These are phyloP conservation scores for Hyles vespertilio DNA, from an alignment of 1,140 invertebrate species.

Conservation along the genomic window DNA sequence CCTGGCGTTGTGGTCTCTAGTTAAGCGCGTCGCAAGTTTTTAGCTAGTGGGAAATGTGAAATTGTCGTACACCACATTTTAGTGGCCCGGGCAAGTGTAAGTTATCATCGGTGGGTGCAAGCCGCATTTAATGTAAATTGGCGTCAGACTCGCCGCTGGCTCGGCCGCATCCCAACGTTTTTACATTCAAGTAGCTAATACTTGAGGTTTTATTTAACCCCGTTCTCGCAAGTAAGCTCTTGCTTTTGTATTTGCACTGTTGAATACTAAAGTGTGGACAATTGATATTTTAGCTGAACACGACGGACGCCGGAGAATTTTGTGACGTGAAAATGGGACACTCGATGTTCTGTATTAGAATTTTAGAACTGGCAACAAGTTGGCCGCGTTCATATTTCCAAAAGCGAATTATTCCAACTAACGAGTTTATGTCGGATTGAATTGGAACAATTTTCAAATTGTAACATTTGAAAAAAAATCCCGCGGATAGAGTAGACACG, in stretches of 20 bases:
- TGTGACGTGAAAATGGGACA: slow-evolving; percentile 30
- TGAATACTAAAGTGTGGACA: slow-evolving; percentile 39
- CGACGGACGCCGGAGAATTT: slow-evolving; percentile 23
- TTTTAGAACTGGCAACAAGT: slow-evolving; percentile 23
- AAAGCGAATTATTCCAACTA: no score
- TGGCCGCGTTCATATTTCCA: background rate
- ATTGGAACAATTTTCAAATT: slow-evolving; percentile 9
- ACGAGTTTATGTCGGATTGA: no score
- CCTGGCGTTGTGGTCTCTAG: background rate
- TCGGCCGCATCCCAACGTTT: slow-evolving; percentile 51
- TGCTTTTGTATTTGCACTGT: slow-evolving; percentile 42
- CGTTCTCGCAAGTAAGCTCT: slow-evolving; percentile 38
- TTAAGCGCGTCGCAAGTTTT: slow-evolving; percentile 3
- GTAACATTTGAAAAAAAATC: slow-evolving; percentile 31
- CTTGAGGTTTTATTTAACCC: slow-evolving; percentile 53
- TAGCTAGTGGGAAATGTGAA: background rate
- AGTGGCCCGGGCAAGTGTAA: slow-evolving; percentile 47
- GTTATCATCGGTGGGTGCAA: slow-evolving; percentile 52
- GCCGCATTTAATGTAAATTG: slow-evolving; percentile 72
- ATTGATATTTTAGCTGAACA: slow-evolving; percentile 35
- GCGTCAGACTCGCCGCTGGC: slow-evolving; percentile 40
- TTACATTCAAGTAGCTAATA: slow-evolving; percentile 61
- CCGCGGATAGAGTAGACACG: slow-evolving; percentile 44
- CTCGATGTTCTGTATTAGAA: slow-evolving; percentile 29
- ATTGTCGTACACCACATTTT: slow-evolving; percentile 20